Base-by-base conservation (phyloP, 2,797 vertebrate species). In the Agapornis canus region DNA sequence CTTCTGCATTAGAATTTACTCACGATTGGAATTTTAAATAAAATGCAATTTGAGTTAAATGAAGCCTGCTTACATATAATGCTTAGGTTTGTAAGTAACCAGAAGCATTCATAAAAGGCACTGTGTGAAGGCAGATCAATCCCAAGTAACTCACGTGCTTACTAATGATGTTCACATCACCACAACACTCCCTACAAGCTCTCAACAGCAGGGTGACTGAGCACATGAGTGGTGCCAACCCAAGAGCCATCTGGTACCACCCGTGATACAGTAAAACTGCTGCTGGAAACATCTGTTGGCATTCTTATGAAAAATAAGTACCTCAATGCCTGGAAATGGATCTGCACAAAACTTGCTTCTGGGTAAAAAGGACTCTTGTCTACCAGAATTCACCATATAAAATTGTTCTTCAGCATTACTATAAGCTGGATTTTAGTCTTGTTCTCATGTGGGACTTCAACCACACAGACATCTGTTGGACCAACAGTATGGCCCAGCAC, bases 131-230 rank as follows among this genome's bases (percentile, higher is more conserved):
- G 40, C 47, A 66, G 59, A 54, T 21, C 27, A 51, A 37, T 6
- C 51, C 29, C 6, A 1, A 35, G 57, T 29, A 51, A 29, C 64
- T 47, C 15, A 5, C 0, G 0, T 27, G 70, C 77, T 17, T 43
- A 19, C 39, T 10, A 18, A 72, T 54, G 59, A 18, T 13, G 35
- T 47, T 20, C 42, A 23, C 11, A 7, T 13, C 40, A 11, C 42
- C 26, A 26, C 17, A 27, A 6, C 13, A 3, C 16, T 40, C 27
- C 18, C 49, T 17, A 4, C 22, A 13, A 42, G 65, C 26, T 40
- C n/a, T 29, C 1, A 0, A 59, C 47, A 32, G 22, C 37, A 31
- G 16, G 31, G 52, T 17, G 20, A 37, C 52, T 6, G 10, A 71
- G 31, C 19, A 13, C 35, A 35, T 1, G 2, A 49, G 45, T 52